A percentile compares a stretch with the other conserved stretches of the same genome.
phyloP scores from a whole-genome alignment of 1,140 invertebrate species.

The Lordiphosa stackelbergi region DNA sequence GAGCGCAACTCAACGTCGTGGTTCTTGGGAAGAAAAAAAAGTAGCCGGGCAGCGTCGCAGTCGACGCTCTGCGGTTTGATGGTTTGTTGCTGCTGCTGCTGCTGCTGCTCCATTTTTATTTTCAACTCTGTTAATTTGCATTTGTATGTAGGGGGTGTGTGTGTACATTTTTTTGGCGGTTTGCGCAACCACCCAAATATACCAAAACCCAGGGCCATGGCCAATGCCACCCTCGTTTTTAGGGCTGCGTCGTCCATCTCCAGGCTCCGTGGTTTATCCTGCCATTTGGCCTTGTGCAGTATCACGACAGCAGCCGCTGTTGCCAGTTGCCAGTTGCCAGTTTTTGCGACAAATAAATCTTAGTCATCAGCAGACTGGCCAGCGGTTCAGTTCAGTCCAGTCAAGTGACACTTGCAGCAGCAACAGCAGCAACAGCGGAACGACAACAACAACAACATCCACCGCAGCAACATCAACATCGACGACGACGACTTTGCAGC shows the following conservation, averaged over 20 bases:
- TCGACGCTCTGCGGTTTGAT: slow-evolving; percentile 38
- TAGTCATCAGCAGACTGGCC: slow-evolving; percentile 60
- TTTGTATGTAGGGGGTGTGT: slow-evolving; percentile 27
- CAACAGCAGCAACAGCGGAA: slow-evolving; percentile 28
- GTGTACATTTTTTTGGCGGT: slow-evolving; percentile 35
- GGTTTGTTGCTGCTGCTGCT: slow-evolving; percentile 34
- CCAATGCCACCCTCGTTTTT: slow-evolving; percentile 65
- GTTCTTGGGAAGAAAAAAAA: slow-evolving; percentile 60
- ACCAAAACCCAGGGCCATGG: slow-evolving; percentile 51
- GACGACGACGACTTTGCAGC: slow-evolving; percentile 58
- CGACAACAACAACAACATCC: slow-evolving; percentile 11
- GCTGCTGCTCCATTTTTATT: slow-evolving; percentile 71
- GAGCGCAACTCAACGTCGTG: slow-evolving; percentile 44
- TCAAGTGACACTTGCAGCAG: slow-evolving; percentile 62
- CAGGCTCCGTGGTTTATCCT: slow-evolving; percentile 76
- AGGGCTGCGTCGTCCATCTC: slow-evolving; percentile 34
- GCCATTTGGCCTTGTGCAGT: slow-evolving; percentile 73
- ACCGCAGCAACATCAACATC: slow-evolving; percentile 28
- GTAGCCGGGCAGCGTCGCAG: slow-evolving; percentile 27
- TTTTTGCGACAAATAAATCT: slow-evolving; percentile 71
- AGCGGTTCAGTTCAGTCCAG: slow-evolving; percentile 39
- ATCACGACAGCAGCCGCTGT: slow-evolving; percentile 74
- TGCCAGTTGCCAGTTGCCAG: slow-evolving; percentile 74
- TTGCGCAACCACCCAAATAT: slow-evolving; percentile 40
- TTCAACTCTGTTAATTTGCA: slow-evolving; percentile 67